Percentiles rank a stretch among this genome's conserved stretches.
Evolutionary conservation across 2,888 invertebrate species (phyloP).

Genomic region (Melinopterus prodromus): DNA sequence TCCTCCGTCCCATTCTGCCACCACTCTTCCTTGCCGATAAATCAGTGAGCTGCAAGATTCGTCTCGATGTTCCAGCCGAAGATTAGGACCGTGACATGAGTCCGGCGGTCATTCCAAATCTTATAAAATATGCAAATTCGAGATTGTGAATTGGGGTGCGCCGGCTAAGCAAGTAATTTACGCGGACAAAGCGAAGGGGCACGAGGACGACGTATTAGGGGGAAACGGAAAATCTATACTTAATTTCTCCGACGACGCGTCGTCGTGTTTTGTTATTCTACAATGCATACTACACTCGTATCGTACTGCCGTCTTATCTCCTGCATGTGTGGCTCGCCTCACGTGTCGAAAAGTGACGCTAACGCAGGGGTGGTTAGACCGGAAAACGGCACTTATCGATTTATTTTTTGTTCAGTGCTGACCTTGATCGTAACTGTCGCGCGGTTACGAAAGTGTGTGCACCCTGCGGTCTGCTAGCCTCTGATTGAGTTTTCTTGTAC

Average conservation of each 20-base stretch:
- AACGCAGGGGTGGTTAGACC: slow-evolving; percentile 7
- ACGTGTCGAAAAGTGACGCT: slow-evolving; percentile 13
- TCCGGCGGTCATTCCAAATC: slow-evolving; percentile 39
- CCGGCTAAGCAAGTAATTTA: slow-evolving; percentile 56
- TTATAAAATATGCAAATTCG: slow-evolving; percentile 51
- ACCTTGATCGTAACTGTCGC: slow-evolving; percentile 36
- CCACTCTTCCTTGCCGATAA: background rate
- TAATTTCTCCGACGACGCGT: slow-evolving; percentile 51
- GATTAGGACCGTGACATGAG: background rate
- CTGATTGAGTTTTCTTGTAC: slow-evolving; percentile 38
- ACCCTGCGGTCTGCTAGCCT: slow-evolving; percentile 25
- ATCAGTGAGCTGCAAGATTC: background rate
- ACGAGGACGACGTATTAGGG: slow-evolving; percentile 48
- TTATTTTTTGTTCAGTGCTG: slow-evolving; percentile 25
- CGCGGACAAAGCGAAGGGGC: slow-evolving; percentile 56
- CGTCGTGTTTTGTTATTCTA: slow-evolving; percentile 39
- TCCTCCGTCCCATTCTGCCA: no score
- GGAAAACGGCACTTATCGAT: slow-evolving; percentile 29
- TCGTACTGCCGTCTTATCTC: background rate
- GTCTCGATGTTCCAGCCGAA: background rate
- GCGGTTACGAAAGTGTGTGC: slow-evolving; percentile 33
- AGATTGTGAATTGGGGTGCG: slow-evolving; percentile 51
- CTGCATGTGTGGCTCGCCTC: slow-evolving; percentile 9
- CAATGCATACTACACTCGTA: slow-evolving; percentile 6
- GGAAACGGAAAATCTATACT: slow-evolving; percentile 54